Evolutionary conservation across 2,888 invertebrate species (phyloP).

Genomic region (Drosophila quinaria): DNA sequence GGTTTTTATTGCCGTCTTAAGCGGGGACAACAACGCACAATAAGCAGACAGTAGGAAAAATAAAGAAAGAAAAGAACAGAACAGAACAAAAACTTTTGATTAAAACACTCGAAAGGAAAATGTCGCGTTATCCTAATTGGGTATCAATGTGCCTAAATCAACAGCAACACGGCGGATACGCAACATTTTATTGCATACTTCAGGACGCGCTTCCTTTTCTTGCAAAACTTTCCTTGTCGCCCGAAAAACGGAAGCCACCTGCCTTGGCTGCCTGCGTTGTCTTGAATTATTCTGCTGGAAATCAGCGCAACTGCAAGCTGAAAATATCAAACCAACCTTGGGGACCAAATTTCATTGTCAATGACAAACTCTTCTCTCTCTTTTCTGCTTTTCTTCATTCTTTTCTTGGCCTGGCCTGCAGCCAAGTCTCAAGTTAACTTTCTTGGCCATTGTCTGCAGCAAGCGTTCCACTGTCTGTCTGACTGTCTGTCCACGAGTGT

Average conservation of each 20-base stretch:
- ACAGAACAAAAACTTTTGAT: conserved; percentile 62
- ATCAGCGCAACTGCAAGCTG: conserved; percentile 40
- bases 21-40: conserved; percentile 11
- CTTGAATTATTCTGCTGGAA: conserved; percentile 44
- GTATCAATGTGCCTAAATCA: conserved; percentile 79
- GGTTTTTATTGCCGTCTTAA: conserved; percentile 68
- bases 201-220: conserved; percentile 35
- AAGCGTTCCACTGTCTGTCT: conserved; percentile 56
- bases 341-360: conserved; percentile 68
- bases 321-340: conserved; percentile 51
- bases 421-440: conserved; percentile 68
- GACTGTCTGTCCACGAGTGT: conserved; percentile 45
- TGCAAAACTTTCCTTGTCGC: conserved; percentile 36
- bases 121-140: conserved; percentile 78
- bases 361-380: conserved; percentile 17
- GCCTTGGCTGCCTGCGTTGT: conserved; percentile 16
- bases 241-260: conserved; percentile 51
- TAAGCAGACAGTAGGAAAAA: conserved; percentile 3
- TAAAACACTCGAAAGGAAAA: conserved; percentile 71
- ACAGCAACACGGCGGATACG: conserved; percentile 45
- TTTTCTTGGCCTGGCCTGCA: conserved; percentile 23
- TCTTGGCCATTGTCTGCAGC: conserved; percentile 72
- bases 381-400: background rate
- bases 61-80: conserved; percentile 10
- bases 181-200: conserved; percentile 76